Base-by-base conservation (phyloP, 1,140 invertebrate species). In the Kradibia gibbosae region DNA sequence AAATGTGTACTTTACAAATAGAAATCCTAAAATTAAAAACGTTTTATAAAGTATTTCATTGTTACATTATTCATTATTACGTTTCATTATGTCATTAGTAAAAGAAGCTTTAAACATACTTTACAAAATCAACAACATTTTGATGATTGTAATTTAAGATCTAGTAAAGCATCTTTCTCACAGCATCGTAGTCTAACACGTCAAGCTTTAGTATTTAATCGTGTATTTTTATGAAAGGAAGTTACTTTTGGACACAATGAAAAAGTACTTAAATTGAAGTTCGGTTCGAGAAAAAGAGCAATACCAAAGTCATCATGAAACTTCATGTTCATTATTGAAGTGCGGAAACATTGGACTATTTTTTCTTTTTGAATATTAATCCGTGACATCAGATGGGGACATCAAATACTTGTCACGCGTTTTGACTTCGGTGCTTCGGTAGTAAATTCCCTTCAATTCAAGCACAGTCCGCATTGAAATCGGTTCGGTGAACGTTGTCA, bases 401-500 rank as follows among this genome's bases (percentile, higher is more conserved):
- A 78, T 62, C 78, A 57, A 77, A 79, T 79, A 34, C 62, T 48
- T 83, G 78, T 83, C 82, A 81, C 74, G 79, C 79, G 48, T 79
- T 82, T 82, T 74, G 81, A 82, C 36, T 80, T 20, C 25, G 50
- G 4, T 53, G 36, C 72, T 50, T 71, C 57, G 76, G 22, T 36
- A 1, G 15, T 70, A 75, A 79, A 82, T 57, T 79, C 81, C 70
- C 81, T 72, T 79, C 81, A n/a, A 79, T 79, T 74, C 81, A 57
- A 67, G 31, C 57, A 11, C 81, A 82, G 81, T 82, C 45, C 39
- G 48, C 71, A 53, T 82, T 82, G 70, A 82, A 79, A 72, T 79
- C 81, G 60, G 81, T 72, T 82, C 76, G 81, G 81, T 82, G 81
- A 78, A 82, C 60, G 81, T 82, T 79, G 57, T 81, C 74, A 62